These are phyloP conservation scores for Cremastinae sp. DNA, from an alignment of 2,888 invertebrate species.

Conservation along the genomic window DNA sequence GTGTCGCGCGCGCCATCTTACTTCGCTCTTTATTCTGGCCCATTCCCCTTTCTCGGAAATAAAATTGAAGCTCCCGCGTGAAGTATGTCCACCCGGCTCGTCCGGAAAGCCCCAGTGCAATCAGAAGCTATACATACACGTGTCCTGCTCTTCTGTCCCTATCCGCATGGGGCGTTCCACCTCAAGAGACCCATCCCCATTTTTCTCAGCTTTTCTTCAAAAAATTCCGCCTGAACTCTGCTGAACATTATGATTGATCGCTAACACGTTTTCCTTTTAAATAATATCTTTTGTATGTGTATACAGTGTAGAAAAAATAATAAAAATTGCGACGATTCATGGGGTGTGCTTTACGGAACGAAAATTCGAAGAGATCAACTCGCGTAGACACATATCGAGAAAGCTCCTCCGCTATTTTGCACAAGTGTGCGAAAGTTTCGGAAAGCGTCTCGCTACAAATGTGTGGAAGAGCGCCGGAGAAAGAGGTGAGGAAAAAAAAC, in stretches of 20 bases:
- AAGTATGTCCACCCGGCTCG: slow-evolving; percentile 58
- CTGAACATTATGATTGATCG: no score
- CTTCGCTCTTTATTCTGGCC: slow-evolving; percentile 5
- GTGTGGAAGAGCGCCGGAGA: slow-evolving; percentile 3
- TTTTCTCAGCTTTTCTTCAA: no score
- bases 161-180: neutral
- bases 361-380: no score
- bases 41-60: slow-evolving; percentile 48
- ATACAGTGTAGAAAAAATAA: no score
- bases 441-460: slow-evolving; percentile 2
- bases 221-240: no score
- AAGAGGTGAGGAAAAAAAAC: slow-evolving; percentile 20
- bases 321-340: slow-evolving; percentile 20
- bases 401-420: slow-evolving; percentile 11
- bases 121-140: slow-evolving; percentile 54
- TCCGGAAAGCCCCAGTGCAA: slow-evolving; percentile 61
- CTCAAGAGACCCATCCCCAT: no score
- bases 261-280: no score
- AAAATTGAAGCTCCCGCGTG: slow-evolving; percentile 59
- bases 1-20: slow-evolving; percentile 28
- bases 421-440: slow-evolving; percentile 24
- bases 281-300: no score
- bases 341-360: neutral
- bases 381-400: no score
- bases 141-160: slow-evolving; percentile 5